A percentile compares a stretch with the other conserved stretches of the same genome.
These are phyloP conservation scores for Diorhabda elongata DNA, from an alignment of 1,140 invertebrate genomes.

Conservation along the genomic window DNA sequence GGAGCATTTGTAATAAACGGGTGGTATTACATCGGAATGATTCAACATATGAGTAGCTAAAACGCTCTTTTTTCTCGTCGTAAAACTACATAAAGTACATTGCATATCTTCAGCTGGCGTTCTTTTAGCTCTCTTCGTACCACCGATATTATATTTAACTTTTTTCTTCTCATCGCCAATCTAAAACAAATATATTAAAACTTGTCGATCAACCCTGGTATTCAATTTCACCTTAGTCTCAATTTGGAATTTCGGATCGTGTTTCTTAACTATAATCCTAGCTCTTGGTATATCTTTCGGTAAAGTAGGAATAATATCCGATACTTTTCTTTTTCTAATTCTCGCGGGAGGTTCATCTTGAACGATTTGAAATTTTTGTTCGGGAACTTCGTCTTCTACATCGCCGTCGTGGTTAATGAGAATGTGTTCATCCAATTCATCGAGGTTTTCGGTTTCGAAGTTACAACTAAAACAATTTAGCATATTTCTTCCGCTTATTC, in stretches of 20 bases:
- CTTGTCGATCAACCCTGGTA: not conserved
- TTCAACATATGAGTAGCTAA: conserved; percentile 18
- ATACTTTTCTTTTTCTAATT: not conserved
- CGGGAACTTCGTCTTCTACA: conserved; percentile 13
- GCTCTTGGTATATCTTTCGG: not conserved
- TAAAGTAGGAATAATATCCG: not conserved
- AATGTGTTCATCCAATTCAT: conserved; percentile 28
- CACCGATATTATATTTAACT: too few relatives aligned
- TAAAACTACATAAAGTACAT: conserved; percentile 25
- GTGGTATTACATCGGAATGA: conserved; percentile 17
- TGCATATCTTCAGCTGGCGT: not conserved
- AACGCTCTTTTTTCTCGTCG: conserved; percentile 22
- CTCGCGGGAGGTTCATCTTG: not conserved
- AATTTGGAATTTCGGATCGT: not conserved
- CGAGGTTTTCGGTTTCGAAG: conserved; percentile 22
- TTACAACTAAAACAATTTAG: conserved; percentile 25
- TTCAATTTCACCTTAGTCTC: too few relatives aligned
- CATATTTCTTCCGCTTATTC: conserved; percentile 11
- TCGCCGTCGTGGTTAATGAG: conserved; percentile 13
- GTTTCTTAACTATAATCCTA: conserved; percentile 4
- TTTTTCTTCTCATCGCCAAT: too few relatives aligned
- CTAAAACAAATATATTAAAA: too few relatives aligned
- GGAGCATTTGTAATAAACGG: conserved; percentile 22
- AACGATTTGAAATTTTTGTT: conserved; percentile 10
- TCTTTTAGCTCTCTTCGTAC: conserved; percentile 11